These are phyloP conservation scores for Rhodophaea formosa DNA, from an alignment of 2,888 invertebrate genomes.

Conservation along the genomic window DNA sequence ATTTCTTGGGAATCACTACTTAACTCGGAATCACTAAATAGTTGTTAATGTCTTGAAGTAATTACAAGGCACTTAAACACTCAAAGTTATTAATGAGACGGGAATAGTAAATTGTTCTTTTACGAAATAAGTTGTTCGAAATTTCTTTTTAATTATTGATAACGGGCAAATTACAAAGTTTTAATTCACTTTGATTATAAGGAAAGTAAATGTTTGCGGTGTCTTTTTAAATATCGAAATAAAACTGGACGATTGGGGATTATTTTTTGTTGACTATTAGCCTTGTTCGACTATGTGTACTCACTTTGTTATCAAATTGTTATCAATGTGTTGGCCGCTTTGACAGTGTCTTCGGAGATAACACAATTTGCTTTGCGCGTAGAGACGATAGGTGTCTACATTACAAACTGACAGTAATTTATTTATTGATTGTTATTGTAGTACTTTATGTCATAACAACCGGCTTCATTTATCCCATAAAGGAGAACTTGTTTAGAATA, in stretches of 20 bases:
- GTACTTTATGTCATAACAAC: neutral
- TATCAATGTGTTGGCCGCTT: constrained; percentile 51
- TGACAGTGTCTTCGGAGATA: constrained; percentile 65
- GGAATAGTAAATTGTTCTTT: constrained; percentile 3
- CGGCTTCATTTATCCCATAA: neutral
- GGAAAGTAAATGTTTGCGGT: neutral
- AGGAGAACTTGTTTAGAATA: neutral
- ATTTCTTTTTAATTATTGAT: neutral
- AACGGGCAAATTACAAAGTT: neutral
- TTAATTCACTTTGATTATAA: constrained; percentile 1
- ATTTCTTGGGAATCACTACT: constrained; percentile 25
- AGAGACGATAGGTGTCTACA: neutral
- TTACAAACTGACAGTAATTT: neutral
- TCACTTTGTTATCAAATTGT: constrained; percentile 42
- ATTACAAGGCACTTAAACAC: constrained; percentile 19
- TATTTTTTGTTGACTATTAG: neutral
- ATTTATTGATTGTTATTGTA: neutral
- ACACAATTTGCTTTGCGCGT: constrained; percentile 32
- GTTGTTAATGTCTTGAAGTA: constrained; percentile 24
- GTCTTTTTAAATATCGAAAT: neutral
- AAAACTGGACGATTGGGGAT: neutral
- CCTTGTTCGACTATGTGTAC: constrained; percentile 3
- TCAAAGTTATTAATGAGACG: constrained; percentile 3
- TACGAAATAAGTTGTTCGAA: neutral
- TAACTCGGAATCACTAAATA: constrained; percentile 23